A percentile compares a stretch with the other conserved stretches of the same genome.
Evolutionary conservation across 2,113 vertebrate genomes (phyloP).

Genomic region (Sclerurus mexicanus): DNA sequence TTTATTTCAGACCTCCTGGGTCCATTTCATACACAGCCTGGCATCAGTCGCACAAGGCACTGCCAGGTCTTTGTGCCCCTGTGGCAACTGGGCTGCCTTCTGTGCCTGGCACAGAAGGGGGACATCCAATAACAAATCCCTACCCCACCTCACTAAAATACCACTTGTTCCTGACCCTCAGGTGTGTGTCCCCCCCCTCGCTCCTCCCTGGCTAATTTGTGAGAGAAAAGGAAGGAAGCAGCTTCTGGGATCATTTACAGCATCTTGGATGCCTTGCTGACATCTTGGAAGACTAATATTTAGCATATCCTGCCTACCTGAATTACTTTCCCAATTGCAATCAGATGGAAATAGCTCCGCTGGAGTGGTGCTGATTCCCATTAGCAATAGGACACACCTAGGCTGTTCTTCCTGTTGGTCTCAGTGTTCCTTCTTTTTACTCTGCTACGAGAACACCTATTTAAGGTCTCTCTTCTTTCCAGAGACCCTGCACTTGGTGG

Average conservation of each 20-base stretch:
- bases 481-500: not conserved
- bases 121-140: not conserved
- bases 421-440: not conserved
- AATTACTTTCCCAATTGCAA: not conserved
- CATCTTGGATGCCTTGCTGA: not conserved
- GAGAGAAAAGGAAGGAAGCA: not conserved
- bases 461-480: not conserved
- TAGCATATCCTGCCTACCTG: not conserved
- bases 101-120: not conserved
- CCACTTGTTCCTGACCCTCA: not conserved
- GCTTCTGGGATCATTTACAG: not conserved
- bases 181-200: no score
- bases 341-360: not conserved
- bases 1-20: not conserved
- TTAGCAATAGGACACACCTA: not conserved
- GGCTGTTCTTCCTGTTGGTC: not conserved
- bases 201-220: not conserved
- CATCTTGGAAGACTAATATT: not conserved
- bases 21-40: not conserved
- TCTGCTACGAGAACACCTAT: fast-evolving
- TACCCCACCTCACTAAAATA: not conserved
- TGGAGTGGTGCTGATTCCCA: not conserved
- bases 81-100: not conserved
- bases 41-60: not conserved
- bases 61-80: not conserved